Percentiles rank a stretch among this genome's conserved stretches.
phyloP scores from a whole-genome alignment of 1,140 invertebrate species.

The Heliothis virescens region DNA sequence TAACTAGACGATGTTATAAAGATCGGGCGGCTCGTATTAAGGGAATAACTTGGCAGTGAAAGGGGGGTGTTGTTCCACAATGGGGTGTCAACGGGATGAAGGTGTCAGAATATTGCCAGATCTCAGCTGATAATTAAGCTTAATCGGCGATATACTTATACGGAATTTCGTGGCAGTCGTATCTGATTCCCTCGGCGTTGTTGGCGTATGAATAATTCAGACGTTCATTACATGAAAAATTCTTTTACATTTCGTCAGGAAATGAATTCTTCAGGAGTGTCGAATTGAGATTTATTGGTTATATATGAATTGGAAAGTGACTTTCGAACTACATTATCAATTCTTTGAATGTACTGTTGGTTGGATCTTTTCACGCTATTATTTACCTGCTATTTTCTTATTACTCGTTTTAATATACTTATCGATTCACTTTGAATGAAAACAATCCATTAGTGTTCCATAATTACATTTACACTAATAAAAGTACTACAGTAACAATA shows the following conservation, averaged over 20 bases:
- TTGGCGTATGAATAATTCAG: constrained; percentile 54
- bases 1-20: constrained; percentile 34
- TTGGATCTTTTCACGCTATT: too few relatives aligned
- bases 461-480: too few relatives aligned
- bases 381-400: too few relatives aligned
- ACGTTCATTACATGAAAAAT: constrained; percentile 50
- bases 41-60: background rate
- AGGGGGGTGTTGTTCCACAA: constrained; percentile 17
- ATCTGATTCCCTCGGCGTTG: constrained; percentile 33
- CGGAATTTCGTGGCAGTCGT: constrained; percentile 19
- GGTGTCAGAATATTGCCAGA: constrained; percentile 18
- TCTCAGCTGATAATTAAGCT: constrained; percentile 38
- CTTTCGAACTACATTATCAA: background rate
- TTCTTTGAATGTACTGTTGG: too few relatives aligned
- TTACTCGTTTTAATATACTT: too few relatives aligned
- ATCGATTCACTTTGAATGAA: too few relatives aligned
- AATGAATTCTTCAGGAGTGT: constrained; percentile 50
- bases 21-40: constrained; percentile 14
- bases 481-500: too few relatives aligned
- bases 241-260: constrained; percentile 45
- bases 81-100: constrained; percentile 25
- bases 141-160: constrained; percentile 38
- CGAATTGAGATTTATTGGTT: constrained; percentile 41
- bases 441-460: too few relatives aligned
- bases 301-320: constrained; percentile 13